Percentiles rank a stretch among this genome's conserved stretches.
Evolutionary conservation across 2,113 vertebrate species (phyloP).

Genomic region (Xiphophorus couchianus): DNA sequence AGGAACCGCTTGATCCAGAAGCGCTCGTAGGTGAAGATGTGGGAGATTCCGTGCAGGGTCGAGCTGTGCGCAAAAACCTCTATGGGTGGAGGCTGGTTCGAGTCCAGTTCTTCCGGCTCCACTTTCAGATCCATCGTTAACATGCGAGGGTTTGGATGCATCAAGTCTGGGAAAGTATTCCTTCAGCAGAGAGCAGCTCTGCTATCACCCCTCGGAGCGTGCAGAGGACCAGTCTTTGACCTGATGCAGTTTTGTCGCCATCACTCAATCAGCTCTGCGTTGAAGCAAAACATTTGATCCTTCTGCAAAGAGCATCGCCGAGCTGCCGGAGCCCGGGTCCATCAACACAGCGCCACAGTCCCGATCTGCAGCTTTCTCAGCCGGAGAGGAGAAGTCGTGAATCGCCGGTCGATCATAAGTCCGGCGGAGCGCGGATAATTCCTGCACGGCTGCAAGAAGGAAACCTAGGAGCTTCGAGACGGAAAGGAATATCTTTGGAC

Average conservation of each 20-base stretch:
- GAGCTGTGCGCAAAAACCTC: conserved; percentile 96
- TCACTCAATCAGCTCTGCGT: conserved; percentile 35
- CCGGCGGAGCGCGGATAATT: conserved; percentile 24
- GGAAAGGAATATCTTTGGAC: conserved; percentile 35
- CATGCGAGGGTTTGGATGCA: conserved; percentile 20
- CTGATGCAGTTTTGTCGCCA: conserved; percentile 40
- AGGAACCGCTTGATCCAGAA: conserved; percentile 89
- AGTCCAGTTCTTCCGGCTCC: conserved; percentile 88
- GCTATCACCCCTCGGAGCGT: conserved; percentile 31
- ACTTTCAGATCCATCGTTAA: conserved; percentile 91
- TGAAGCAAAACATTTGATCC: not conserved
- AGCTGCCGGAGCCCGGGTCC: conserved; percentile 23
- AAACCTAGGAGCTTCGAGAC: conserved; percentile 10
- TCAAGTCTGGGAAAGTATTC: conserved; percentile 4
- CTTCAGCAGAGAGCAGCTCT: conserved; percentile 64
- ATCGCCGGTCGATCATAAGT: conserved; percentile 29
- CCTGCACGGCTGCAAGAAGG: conserved; percentile 1
- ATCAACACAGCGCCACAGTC: conserved; percentile 13
- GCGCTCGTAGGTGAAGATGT: conserved; percentile 97
- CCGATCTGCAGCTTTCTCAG: conserved; percentile 14
- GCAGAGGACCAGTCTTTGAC: conserved; percentile 34
- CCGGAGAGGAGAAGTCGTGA: conserved; percentile 10
- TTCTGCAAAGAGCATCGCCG: conserved; percentile 17
- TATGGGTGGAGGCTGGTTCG: conserved; percentile 87
- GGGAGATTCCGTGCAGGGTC: conserved; percentile 94